These are phyloP conservation scores for Rhinatrema bivittatum DNA, from an alignment of 2,797 vertebrate species.

Conservation along the genomic window DNA sequence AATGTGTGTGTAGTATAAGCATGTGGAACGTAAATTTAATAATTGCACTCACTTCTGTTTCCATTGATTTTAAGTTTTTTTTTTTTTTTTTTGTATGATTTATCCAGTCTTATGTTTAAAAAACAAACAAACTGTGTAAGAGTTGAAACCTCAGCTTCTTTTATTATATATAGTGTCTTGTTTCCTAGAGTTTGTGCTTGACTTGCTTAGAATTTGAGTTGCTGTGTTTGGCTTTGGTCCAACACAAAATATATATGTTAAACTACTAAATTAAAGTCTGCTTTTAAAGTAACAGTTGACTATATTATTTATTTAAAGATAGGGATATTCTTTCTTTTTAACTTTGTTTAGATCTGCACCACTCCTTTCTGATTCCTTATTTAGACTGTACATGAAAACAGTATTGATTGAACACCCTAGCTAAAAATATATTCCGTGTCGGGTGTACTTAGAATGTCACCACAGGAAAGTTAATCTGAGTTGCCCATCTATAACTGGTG, in stretches of 20 bases:
- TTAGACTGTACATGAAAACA: constrained; percentile 29
- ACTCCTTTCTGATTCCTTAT: constrained; percentile 32
- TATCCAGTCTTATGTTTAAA: too few species aligned
- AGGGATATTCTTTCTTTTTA: too few species aligned
- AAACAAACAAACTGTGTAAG: too few species aligned
- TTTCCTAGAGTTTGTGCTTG: too few species aligned
- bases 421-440: constrained; percentile 51
- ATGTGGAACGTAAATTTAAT: too few species aligned
- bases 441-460: constrained; percentile 23
- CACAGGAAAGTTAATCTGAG: constrained; percentile 26
- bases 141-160: too few species aligned
- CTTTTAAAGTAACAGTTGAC: constrained; percentile 1
- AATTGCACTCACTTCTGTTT: too few species aligned
- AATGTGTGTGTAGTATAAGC: too few species aligned
- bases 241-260: not conserved
- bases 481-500: constrained; percentile 19
- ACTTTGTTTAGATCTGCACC: constrained; percentile 32
- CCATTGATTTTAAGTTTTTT: too few species aligned
- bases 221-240: constrained; percentile 2
- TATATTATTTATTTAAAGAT: constrained; percentile 6
- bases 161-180: too few species aligned
- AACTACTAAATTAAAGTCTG: not conserved
- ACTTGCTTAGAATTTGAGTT: constrained; percentile 3
- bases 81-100: too few species aligned
- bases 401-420: constrained; percentile 44